Evolutionary conservation across 1,140 invertebrate genomes (phyloP).

Genomic region (Drosophila micromelanica): DNA sequence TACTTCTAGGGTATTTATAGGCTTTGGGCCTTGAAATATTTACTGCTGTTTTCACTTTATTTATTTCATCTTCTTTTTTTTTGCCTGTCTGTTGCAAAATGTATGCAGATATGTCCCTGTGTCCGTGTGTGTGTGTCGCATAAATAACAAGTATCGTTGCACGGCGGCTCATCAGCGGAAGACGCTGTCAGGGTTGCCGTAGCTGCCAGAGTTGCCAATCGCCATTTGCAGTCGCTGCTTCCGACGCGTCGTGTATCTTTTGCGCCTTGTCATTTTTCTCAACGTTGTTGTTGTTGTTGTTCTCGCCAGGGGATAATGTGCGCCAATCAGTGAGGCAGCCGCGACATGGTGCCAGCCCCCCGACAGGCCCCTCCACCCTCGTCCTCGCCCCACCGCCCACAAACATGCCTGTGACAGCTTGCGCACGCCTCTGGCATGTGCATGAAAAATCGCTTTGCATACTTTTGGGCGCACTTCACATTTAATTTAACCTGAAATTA

Average conservation of each 20-base stretch:
- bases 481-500: constrained; percentile 74
- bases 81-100: constrained; percentile 61
- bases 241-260: constrained; percentile 24
- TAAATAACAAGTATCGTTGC: constrained; percentile 51
- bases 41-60: constrained; percentile 12
- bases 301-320: constrained; percentile 64
- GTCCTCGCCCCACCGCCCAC: background rate
- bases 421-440: constrained; percentile 46
- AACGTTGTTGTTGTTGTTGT: constrained; percentile 30
- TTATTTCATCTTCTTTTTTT: constrained; percentile 5
- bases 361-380: background rate
- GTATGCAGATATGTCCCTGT: constrained; percentile 37
- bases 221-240: constrained; percentile 30
- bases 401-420: background rate
- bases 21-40: constrained; percentile 27
- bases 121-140: constrained; percentile 44
- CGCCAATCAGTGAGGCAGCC: constrained; percentile 59
- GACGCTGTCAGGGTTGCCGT: constrained; percentile 27
- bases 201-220: constrained; percentile 8
- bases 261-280: constrained; percentile 27
- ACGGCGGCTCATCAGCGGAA: constrained; percentile 36
- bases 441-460: constrained; percentile 80
- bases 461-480: constrained; percentile 68
- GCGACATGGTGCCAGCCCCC: background rate
- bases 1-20: constrained; percentile 3